Evolutionary conservation across 2,113 vertebrate genomes (phyloP).

Genomic region (Oreotragus oreotragus): DNA sequence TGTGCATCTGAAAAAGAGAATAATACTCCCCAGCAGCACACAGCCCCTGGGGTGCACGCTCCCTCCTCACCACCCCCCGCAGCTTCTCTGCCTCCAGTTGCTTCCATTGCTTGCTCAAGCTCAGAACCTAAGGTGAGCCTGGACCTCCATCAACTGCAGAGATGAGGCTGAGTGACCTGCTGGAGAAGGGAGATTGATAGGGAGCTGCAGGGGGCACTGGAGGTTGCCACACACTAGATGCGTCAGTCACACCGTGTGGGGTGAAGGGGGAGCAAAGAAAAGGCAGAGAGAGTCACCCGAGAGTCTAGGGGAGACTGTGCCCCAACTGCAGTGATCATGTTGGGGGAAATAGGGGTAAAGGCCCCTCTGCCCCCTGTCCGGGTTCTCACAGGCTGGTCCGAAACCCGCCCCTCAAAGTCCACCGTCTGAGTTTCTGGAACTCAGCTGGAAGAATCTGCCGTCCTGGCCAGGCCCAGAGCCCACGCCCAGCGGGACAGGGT

Average conservation of each 20-base stretch:
- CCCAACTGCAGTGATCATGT: neutral
- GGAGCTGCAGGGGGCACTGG: neutral
- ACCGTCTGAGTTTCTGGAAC: neutral
- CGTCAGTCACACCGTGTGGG: neutral
- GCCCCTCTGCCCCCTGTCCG: neutral
- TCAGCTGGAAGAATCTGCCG: neutral
- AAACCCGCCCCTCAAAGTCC: fast-evolving
- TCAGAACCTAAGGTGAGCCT: neutral
- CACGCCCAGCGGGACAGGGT: neutral
- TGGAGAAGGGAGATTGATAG: neutral
- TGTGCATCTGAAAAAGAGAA: neutral
- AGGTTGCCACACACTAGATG: neutral
- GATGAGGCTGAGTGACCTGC: neutral
- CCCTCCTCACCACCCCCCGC: fast-evolving
- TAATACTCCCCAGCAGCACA: too few species aligned
- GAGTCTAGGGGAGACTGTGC: fast-evolving
- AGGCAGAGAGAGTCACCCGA: neutral
- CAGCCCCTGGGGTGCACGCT: too few species aligned
- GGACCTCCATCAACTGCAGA: neutral
- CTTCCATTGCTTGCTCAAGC: neutral
- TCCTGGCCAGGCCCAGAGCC: neutral
- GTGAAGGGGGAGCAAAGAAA: neutral
- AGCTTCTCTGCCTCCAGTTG: neutral
- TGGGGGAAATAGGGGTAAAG: too few species aligned
- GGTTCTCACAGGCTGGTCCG: neutral